Base-by-base conservation (phyloP, 2,888 invertebrate genomes). In the Drosophila algonquin region DNA sequence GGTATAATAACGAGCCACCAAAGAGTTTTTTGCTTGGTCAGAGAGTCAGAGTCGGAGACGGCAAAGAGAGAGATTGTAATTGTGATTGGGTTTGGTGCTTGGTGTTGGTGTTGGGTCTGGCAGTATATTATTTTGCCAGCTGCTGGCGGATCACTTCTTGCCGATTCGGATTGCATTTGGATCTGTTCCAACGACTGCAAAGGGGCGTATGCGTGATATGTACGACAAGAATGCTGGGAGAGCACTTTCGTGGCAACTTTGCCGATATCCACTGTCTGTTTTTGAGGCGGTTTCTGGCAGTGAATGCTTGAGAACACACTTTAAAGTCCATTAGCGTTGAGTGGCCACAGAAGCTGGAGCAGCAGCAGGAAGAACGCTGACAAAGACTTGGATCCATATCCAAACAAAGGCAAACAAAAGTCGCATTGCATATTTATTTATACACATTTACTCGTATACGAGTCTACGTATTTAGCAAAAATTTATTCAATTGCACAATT, bases 321-420 rank as follows among this genome's bases (percentile, higher is more conserved):
- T 88, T 90, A 88, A 88, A 88, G 88, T 88, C 88, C 88, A 88
- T 88, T 88, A 88, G 83, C 71, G 80, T 76, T 79, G 69, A 84
- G 81, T 81, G 71, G 76, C 69, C 63, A 47, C 65, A 75, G 53
- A 72, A 44, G 55, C 21, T 61, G 52, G 48, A 48, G 21, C 21
- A 21, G 18, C 1, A 18, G 46, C 58, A 57, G 50, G 45, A 63
- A 63, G 7, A 24, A 32, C 40, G 50, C 52, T 40, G 46, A 18
- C 32, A 68, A n/a, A 54, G 48, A 35, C 35, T 24, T 48, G 46
- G 46, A 45, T 40, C 48, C 50, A 44, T 74, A 67, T 63, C 75
- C 75, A 79, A 61, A 76, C 59, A 64, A 71, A 59, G 70, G 81
- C 73, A 63, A 18, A 18, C 18, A 18, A 18, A 18, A 64, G 71